Evolutionary conservation across 2,888 invertebrate species (phyloP).

Genomic region (Erebia aethiops): DNA sequence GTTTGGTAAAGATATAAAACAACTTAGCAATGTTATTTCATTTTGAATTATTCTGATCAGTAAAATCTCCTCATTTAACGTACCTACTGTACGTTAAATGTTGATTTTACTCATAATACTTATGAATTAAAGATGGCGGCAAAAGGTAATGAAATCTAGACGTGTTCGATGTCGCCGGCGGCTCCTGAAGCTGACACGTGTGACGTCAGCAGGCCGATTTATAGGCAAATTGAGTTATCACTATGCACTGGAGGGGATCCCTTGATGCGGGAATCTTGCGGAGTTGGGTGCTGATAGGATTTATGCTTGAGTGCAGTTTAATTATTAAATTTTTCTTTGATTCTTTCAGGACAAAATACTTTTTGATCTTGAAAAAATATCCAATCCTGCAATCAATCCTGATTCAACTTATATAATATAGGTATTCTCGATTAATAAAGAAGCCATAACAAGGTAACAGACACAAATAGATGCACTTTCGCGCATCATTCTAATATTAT

Average conservation of each 20-base stretch:
- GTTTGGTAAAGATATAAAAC: too few species aligned
- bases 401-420: too few species aligned
- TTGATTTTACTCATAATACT: too few species aligned
- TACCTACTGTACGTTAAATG: too few species aligned
- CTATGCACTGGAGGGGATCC: not conserved
- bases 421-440: too few species aligned
- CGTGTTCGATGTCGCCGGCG: not conserved
- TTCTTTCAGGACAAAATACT: too few species aligned
- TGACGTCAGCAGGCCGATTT: constrained; percentile 17
- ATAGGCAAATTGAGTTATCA: constrained; percentile 18
- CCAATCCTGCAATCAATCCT: too few species aligned
- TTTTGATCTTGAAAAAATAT: too few species aligned
- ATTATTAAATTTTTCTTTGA: not conserved
- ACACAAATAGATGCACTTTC: too few species aligned
- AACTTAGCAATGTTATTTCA: not conserved
- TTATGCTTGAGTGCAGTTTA: not conserved
- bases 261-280: constrained; percentile 6
- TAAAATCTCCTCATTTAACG: too few species aligned
- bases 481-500: too few species aligned
- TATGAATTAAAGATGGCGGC: constrained; percentile 13
- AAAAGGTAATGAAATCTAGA: constrained; percentile 13
- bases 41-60: not conserved
- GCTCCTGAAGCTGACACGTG: not conserved
- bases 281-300: not conserved
- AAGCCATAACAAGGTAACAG: too few species aligned